These are phyloP conservation scores for Bombus confusus DNA, from an alignment of 1,140 invertebrate species.

Conservation along the genomic window DNA sequence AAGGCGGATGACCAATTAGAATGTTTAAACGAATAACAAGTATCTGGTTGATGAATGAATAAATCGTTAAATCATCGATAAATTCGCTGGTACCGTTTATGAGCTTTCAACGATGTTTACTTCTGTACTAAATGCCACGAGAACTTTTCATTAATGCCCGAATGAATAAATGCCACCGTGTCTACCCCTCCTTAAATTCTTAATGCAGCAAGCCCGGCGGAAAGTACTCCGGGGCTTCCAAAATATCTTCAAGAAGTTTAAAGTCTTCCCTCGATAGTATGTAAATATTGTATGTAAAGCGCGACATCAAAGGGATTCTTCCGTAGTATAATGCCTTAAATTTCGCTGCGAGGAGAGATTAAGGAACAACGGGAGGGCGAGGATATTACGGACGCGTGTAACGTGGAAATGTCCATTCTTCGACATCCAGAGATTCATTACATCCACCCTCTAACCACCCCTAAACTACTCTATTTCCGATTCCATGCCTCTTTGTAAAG, in stretches of 20 bases:
- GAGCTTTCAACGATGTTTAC: constrained; percentile 18
- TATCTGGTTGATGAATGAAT: too few relatives aligned
- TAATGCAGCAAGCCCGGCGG: constrained; percentile 64
- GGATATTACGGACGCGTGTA: constrained; percentile 28
- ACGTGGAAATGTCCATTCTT: constrained; percentile 25
- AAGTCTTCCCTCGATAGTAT: constrained; percentile 68
- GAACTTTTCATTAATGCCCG: constrained; percentile 67
- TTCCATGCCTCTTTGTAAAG: too few relatives aligned
- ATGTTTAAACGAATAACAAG: too few relatives aligned
- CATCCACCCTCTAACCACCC: not conserved
- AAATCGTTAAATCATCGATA: not conserved
- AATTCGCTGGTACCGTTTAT: not conserved
- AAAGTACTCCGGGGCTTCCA: constrained; percentile 65
- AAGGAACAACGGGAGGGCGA: constrained; percentile 47
- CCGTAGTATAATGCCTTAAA: constrained; percentile 62
- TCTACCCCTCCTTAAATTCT: constrained; percentile 58
- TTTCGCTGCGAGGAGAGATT: constrained; percentile 62
- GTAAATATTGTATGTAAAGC: constrained; percentile 70
- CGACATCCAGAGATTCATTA: not conserved
- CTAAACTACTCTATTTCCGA: not conserved
- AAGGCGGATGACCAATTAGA: too few relatives aligned
- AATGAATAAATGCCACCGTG: constrained; percentile 67
- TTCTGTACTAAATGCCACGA: constrained; percentile 39
- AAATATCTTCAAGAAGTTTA: constrained; percentile 71
- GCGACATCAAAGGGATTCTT: constrained; percentile 69